Conservation (phyloP, 1,140 invertebrate genomes). For the Melanaphis sacchari region DNA sequence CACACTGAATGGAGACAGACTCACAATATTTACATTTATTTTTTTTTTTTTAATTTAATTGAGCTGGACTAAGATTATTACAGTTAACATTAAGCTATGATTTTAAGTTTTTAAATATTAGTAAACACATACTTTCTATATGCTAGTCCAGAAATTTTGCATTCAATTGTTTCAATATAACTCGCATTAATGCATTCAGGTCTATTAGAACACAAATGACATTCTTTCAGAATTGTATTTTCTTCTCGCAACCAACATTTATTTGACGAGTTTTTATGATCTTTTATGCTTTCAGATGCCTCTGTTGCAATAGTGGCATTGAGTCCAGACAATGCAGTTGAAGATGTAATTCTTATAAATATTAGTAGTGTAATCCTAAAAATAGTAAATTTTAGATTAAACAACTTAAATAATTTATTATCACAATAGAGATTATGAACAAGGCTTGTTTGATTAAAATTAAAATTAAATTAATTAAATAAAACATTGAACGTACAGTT, state of each 20-base stretch:
- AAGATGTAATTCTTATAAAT: conserved; percentile 75
- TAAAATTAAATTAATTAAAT: background rate
- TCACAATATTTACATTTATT: background rate
- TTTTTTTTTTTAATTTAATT: background rate
- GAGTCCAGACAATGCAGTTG: conserved; percentile 60
- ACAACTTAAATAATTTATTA: background rate
- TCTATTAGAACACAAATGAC: conserved; percentile 78
- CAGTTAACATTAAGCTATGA: background rate
- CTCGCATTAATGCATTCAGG: conserved; percentile 55
- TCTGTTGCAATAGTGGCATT: conserved; percentile 18
- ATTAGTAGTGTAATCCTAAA: conserved; percentile 65
- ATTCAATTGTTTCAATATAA: conserved; percentile 50
- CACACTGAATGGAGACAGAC: background rate
- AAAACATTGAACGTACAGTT: background rate
- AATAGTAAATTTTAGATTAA: conserved; percentile 62
- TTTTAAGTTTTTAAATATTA: background rate
- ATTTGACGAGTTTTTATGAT: conserved; percentile 43
- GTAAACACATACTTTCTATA: background rate
- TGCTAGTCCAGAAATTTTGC: conserved; percentile 11
- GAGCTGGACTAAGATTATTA: background rate
- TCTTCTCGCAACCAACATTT: conserved; percentile 73
- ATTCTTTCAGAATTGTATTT: conserved; percentile 75
- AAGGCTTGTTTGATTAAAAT: background rate
- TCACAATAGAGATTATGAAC: background rate
- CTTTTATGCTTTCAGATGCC: conserved; percentile 5